Evolutionary conservation across 2,113 vertebrate genomes (phyloP).

Genomic region (Protomyctophum bolini): DNA sequence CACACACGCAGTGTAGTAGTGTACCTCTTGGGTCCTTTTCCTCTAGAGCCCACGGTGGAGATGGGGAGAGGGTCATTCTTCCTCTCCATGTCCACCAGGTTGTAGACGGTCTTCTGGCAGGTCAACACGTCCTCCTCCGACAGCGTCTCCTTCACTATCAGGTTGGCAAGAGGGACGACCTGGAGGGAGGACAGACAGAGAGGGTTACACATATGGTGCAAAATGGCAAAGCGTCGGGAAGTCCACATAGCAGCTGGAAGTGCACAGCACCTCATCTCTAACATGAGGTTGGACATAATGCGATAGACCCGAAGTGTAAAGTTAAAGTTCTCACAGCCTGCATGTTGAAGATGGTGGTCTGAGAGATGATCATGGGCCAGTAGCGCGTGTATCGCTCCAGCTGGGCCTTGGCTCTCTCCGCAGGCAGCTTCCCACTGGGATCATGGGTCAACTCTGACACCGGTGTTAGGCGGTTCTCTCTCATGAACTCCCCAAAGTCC

Average conservation of each 20-base stretch:
- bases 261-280: background rate
- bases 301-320: background rate
- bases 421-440: slow-evolving; percentile 84
- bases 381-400: slow-evolving; percentile 96
- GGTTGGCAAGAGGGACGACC: slow-evolving; percentile 96
- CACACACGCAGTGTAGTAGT: background rate
- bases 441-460: slow-evolving; percentile 88
- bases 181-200: slow-evolving; percentile 48
- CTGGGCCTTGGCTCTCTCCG: slow-evolving; percentile 92
- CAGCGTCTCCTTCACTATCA: slow-evolving; percentile 94
- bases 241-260: too few species aligned
- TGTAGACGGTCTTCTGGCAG: slow-evolving; percentile 98
- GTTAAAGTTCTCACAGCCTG: slow-evolving; percentile 86
- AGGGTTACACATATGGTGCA: background rate
- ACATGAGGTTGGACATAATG: background rate
- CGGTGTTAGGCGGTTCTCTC: slow-evolving; percentile 95
- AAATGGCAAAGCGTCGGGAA: too few species aligned
- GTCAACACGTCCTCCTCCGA: slow-evolving; percentile 96
- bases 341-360: slow-evolving; percentile 99
- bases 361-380: slow-evolving; percentile 99
- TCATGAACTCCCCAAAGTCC: slow-evolving; percentile 99
- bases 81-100: slow-evolving; percentile 98
- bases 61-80: slow-evolving; percentile 98
- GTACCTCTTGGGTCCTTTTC: slow-evolving; percentile 97
- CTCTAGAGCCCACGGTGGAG: slow-evolving; percentile 96